Evolutionary conservation across 2,113 vertebrate genomes (phyloP), one percentile per base, ranked within the genome.

Genomic region (Myotis davidii): DNA sequence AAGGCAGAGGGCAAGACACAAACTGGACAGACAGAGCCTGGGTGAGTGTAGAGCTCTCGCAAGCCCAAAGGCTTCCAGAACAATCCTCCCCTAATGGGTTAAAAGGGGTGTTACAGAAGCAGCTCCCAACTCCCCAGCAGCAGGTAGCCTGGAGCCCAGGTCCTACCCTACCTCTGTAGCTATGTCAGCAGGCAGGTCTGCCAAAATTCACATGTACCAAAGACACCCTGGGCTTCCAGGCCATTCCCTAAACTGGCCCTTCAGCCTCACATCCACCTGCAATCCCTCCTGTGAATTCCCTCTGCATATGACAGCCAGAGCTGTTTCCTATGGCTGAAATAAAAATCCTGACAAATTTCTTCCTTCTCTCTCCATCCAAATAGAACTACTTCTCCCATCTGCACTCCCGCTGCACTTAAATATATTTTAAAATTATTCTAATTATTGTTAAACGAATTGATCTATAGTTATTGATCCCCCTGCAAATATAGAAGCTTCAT

Each of bases 401-500:
- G 32, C 12, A 84, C 25, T 45, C 56, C 48, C 37, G 25, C 0
- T 64, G 59, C 11, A 76, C 54, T 54, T 88, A 79, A 50, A 59
- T 83, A 72, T n/a, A 70, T 67, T 45, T 94, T 69, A 56, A 70
- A 69, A 93, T 83, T 82, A 88, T 37, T 42, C 72, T 69, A 65
- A 74, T 70, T 89, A 85, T 65, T 77, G 39, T 81, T 85, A 67
- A 3, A 25, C 45, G 72, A 85, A 85, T 39, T 69, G 37, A 85
- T 73, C 61, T 56, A 39, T 45, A 83, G 77, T 48, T 92, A 56
- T 17, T n/a, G 61, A 83, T 86, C 9, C 34, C 67, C 17, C 73
- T 65, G 52, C 16, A 85, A 70, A 88, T 27, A 72, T 0, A 52
- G n/a, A 18, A 3, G 50, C 48, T 73, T 65, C 8, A 1, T 11